Evolutionary conservation across 2,797 vertebrate species (phyloP), one percentile per base, ranked within the genome.

Genomic region (Lutjanus campechanus): DNA sequence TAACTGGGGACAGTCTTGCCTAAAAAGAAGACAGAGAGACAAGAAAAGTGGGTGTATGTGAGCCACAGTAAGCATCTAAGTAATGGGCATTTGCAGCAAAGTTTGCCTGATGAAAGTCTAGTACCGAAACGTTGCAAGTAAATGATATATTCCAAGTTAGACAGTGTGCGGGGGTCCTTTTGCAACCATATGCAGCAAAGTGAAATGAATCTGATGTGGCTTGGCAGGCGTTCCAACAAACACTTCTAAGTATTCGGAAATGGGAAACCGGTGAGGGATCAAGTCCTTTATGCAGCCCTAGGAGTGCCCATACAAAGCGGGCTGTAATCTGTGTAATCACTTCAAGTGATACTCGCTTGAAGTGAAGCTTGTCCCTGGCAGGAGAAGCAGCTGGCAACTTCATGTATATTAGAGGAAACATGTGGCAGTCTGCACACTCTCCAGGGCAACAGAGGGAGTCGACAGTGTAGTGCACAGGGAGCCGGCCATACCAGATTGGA

Each of bases 1-100:
- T 92, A 79, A 97, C 95, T n/a, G 97, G 96, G 69, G 97, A 97
- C 85, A 97, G 94, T 94, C 97, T 96, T 50, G 97, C 97, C 97
- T 98, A 19, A 59, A 64, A 74, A 63, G 17, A 73, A 15, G 20
- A 81, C 0, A 69, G 43, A 36, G 43, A 29, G 40, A 68, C 20
- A 54, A 41, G 15, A 58, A 36, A 17, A 53, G 9, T 17, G 3
- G 4, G 20, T 76, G 80, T 51, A 51, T 54, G 20, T 4, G 17
- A 53, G 36, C 54, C 20, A 19, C 17, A n/a, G 1, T 54, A 29
- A 71, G 20, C 7, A 46, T 53, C 10, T 55, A 46, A 54, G 25
- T 58, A 77, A 47, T 2, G 17, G 56, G 36, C 7, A 66, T 66
- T 54, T 64, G 41, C 15, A 50, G 43, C 40, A 40, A 17, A 69